Percentiles rank a stretch among this genome's conserved stretches.
phyloP scores from a whole-genome alignment of 2,888 invertebrate species.

The Plagiodera versicolora region DNA sequence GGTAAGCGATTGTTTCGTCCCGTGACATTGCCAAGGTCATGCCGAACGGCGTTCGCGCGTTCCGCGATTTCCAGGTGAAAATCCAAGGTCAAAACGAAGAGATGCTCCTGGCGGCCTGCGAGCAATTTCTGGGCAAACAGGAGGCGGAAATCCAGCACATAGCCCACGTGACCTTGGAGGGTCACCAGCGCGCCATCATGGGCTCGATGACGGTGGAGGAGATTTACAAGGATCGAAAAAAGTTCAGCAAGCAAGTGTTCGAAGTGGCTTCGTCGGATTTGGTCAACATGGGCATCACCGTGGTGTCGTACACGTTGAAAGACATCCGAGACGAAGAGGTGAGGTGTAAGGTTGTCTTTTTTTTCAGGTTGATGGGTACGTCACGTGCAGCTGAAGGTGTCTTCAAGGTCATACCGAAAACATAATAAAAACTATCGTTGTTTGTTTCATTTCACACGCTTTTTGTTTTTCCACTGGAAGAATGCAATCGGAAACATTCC shows the following conservation, averaged over 20 bases:
- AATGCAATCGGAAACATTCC: too few relatives aligned
- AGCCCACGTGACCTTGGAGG: conserved; percentile 85
- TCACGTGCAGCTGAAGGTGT: too few relatives aligned
- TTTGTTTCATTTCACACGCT: too few relatives aligned
- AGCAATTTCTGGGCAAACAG: conserved; percentile 88
- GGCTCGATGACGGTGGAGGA: conserved; percentile 97
- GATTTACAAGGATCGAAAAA: conserved; percentile 94
- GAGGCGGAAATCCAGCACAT: conserved; percentile 89
- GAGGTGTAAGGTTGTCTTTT: too few relatives aligned
- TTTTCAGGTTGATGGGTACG: too few relatives aligned
- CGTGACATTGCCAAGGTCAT: too few relatives aligned
- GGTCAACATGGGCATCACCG: conserved; percentile 95
- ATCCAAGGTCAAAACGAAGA: conserved; percentile 88
- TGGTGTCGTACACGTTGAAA: conserved; percentile 92
- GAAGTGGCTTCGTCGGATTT: conserved; percentile 94
- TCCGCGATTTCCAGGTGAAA: conserved; percentile 81
- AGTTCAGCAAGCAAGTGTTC: conserved; percentile 92
- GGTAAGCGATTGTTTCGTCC: too few relatives aligned
- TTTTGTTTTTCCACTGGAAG: too few relatives aligned
- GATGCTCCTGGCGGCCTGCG: conserved; percentile 88
- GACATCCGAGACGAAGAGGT: conserved; percentile 96
- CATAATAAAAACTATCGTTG: too few relatives aligned
- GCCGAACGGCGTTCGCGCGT: too few relatives aligned
- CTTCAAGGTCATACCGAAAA: too few relatives aligned
- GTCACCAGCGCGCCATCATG: conserved; percentile 95